These are phyloP conservation scores for Meloidogyne exigua DNA, from an alignment of 1,140 invertebrate genomes.

Conservation along the genomic window DNA sequence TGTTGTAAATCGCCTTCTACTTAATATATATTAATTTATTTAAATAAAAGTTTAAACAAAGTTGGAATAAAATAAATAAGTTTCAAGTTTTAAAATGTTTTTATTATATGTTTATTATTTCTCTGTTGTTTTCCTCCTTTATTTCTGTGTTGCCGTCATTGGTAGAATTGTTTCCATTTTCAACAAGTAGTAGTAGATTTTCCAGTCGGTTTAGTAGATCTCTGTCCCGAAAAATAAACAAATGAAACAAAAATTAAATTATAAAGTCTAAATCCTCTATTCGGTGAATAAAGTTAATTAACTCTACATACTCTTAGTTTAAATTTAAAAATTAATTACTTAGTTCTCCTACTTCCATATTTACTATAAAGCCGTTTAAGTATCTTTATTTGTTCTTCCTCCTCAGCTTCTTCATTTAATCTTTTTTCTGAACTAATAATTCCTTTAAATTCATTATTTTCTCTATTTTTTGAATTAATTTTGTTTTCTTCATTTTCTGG, in stretches of 20 bases:
- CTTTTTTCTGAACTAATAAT: not conserved
- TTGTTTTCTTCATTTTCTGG: not conserved
- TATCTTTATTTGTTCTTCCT: slow-evolving; percentile 19
- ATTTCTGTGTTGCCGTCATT: not conserved
- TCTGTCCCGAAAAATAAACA: not conserved
- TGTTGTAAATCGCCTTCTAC: too few species aligned
- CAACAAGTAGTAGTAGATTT: slow-evolving; percentile 18
- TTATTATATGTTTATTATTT: not conserved
- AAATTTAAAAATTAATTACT: not conserved
- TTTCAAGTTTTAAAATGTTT: too few species aligned
- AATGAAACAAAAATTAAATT: too few species aligned
- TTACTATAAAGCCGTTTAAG: slow-evolving; percentile 23
- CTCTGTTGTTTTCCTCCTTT: not conserved
- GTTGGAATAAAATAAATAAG: too few species aligned
- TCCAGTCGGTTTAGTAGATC: slow-evolving; percentile 22
- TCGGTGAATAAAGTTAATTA: too few species aligned
- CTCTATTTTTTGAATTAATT: not conserved
- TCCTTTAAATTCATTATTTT: not conserved
- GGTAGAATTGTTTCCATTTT: slow-evolving; percentile 10
- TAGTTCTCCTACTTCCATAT: slow-evolving; percentile 20
- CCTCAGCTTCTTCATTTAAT: not conserved
- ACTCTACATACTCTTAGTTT: not conserved
- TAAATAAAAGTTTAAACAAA: too few species aligned
- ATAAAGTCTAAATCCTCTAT: too few species aligned
- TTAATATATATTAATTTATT: too few species aligned